Evolutionary conservation across 2,797 vertebrate genomes (phyloP), one percentile per base, ranked within the genome.

Genomic region (Danionella dracula): DNA sequence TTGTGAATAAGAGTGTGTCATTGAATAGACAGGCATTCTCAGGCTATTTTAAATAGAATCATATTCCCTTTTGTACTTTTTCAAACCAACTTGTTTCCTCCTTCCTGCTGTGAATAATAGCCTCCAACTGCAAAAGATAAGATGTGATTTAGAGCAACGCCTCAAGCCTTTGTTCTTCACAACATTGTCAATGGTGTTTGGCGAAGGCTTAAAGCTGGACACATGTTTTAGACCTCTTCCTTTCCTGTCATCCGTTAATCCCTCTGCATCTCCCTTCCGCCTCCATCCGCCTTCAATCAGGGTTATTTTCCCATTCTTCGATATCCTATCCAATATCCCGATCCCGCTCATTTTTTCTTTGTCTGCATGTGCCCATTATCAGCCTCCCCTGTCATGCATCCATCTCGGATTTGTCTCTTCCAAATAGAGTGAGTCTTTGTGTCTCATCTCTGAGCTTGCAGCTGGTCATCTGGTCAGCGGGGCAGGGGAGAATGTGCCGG

Each of bases 81-180:
- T 82, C 80, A 69, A 81, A 64, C 50, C 27, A 19, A 77, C 31
- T 60, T 29, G 19, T 46, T 54, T 56, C 35, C 19, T 37, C n/a
- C 8, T 23, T 5, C 81, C 82, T 61, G 81, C 78, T 66, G 81
- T 64, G 76, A 76, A 77, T 76, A 78, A 81, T 78, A 73, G 64
- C 79, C 63, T 86, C 72, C 76, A 75, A 81, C 79, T 70, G 66
- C 56, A 66, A 61, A 71, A 56, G 63, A 66, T 66, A 57, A 56
- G 42, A 66, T 66, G 72, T 67, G 78, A 84, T 87, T 87, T 84
- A 79, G 82, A 76, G 67, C 85, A 87, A 90, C 85, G 86, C 86
- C 86, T 84, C 87, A 68, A 56, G 79, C 80, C 83, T 88, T 86
- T 82, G 82, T 86, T 86, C 83, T 77, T 79, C 78, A 83, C 79